Conservation (phyloP, 2,797 vertebrate genomes). For the Stomatorhinus walkeri region DNA sequence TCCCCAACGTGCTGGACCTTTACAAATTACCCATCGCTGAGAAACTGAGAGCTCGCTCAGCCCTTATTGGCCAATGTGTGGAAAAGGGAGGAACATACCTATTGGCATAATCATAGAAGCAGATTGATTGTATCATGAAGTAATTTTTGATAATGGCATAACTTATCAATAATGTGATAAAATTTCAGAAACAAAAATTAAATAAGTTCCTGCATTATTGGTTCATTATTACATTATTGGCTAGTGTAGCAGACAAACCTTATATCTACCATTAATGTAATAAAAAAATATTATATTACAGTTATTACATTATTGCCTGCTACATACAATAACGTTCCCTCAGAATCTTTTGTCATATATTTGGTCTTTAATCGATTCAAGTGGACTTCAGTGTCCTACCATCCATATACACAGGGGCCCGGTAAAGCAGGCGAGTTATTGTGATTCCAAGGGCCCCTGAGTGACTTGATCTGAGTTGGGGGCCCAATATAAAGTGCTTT, state of each 20-base stretch:
- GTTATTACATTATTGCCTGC: not conserved
- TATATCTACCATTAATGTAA: not conserved
- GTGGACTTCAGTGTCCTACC: not conserved
- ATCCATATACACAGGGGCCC: not conserved
- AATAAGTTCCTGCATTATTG: not conserved
- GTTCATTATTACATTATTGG: not conserved
- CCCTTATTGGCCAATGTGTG: not conserved
- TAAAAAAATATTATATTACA: not conserved
- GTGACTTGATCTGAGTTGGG: not conserved
- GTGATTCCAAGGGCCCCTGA: not conserved
- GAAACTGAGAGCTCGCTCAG: not conserved
- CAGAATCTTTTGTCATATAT: not conserved
- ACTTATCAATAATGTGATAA: not conserved
- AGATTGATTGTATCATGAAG: not conserved
- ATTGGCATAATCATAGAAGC: not conserved
- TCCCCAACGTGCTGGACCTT: not conserved
- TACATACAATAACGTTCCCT: not conserved
- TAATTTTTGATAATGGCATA: not conserved
- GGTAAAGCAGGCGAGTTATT: not conserved
- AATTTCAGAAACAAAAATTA: not conserved
- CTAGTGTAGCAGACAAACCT: not conserved
- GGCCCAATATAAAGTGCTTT: not conserved
- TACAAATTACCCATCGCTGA: not conserved
- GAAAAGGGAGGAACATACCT: not conserved
- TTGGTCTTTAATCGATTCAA: not conserved